These are phyloP conservation scores for Pocillopora damicornis DNA, from an alignment of 64 coral and sea anemone species.

Conservation along the genomic window DNA sequence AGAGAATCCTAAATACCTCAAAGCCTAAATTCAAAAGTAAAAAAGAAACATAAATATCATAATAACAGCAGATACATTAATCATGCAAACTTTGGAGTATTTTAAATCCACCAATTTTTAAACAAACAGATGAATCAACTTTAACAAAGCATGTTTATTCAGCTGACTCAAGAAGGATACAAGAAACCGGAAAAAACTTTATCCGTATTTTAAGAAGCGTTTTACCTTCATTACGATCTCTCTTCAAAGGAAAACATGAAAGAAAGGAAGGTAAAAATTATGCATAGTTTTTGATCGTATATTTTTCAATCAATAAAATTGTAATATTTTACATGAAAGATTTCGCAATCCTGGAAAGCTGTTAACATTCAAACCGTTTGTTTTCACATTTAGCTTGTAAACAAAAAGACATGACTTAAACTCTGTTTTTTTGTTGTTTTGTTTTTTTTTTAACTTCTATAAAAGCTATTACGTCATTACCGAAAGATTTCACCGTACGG, in stretches of 20 bases:
- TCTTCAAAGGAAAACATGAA: not conserved
- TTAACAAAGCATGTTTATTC: conserved; percentile 13
- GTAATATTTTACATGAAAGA: not conserved
- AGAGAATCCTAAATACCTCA: conserved; percentile 87
- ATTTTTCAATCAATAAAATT: not conserved
- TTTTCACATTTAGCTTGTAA: not conserved
- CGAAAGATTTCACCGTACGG: not conserved
- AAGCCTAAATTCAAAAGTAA: conserved; percentile 51
- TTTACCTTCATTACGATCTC: not conserved
- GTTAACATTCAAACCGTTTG: not conserved
- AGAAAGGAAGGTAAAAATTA: not conserved
- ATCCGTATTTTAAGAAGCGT: not conserved
- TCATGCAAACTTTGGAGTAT: not conserved
- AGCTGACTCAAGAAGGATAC: not conserved
- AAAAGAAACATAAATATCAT: not conserved
- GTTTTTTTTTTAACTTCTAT: not conserved
- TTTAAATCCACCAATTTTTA: not conserved
- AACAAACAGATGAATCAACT: not conserved
- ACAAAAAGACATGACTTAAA: not conserved
- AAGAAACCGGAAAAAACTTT: not conserved
- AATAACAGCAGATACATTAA: not conserved
- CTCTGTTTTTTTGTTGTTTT: too few relatives aligned
- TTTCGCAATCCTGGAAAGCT: not conserved
- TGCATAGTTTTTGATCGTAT: not conserved
- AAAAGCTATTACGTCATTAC: not conserved